Conservation (phyloP, 2,888 invertebrate species). For the Eristalis intricaria region DNA sequence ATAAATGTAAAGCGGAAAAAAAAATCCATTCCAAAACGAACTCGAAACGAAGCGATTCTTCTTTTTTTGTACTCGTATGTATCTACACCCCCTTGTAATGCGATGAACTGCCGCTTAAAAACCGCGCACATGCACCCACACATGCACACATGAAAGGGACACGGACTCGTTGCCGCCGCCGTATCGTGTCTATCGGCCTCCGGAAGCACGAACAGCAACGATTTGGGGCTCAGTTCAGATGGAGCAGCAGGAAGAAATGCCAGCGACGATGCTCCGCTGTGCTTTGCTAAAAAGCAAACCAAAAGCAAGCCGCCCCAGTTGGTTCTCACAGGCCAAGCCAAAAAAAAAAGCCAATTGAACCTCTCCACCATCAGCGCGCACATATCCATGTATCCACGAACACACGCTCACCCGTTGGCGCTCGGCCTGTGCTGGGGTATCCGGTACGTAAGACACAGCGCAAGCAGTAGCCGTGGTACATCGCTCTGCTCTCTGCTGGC, state of each 20-base stretch:
- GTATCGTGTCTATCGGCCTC: constrained; percentile 13
- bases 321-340: not conserved
- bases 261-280: constrained; percentile 32
- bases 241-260: constrained; percentile 39
- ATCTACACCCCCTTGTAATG: not conserved
- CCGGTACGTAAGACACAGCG: constrained; percentile 4
- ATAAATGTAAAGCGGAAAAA: constrained; percentile 67
- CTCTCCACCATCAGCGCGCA: constrained; percentile 1
- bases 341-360: constrained; percentile 3
- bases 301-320: not conserved
- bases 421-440: constrained; percentile 2
- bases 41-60: not conserved
- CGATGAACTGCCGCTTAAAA: constrained; percentile 18
- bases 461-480: constrained; percentile 46
- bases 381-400: not conserved
- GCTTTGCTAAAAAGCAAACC: not conserved
- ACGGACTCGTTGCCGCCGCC: no score
- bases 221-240: constrained; percentile 26
- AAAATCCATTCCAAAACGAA: constrained; percentile 52
- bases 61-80: not conserved
- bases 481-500: constrained; percentile 29
- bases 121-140: constrained; percentile 4
- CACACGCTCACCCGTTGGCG: constrained; percentile 7
- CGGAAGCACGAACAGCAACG: constrained; percentile 37
- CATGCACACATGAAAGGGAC: not conserved